Conservation (phyloP, 2,797 vertebrate species). For the Clarias laeviceps region DNA sequence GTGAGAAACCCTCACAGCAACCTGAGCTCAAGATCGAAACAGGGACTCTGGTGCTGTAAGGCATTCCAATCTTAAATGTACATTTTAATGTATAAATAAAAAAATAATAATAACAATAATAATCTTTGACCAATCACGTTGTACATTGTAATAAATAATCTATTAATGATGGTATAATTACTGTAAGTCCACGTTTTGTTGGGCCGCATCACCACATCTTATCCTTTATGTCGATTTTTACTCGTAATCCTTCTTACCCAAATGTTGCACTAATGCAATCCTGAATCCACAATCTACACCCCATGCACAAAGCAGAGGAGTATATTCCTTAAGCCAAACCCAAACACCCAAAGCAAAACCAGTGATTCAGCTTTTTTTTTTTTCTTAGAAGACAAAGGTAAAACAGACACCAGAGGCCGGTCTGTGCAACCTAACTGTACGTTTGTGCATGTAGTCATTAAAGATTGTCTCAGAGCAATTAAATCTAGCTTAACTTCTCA, state of each 20-base stretch:
- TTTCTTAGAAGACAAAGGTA: not conserved
- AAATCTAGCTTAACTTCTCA: constrained; percentile 42
- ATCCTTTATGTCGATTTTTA: not conserved
- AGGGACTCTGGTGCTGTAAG: not conserved
- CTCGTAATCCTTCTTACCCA: not conserved
- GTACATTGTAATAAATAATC: not conserved
- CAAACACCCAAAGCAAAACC: not conserved
- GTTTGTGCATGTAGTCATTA: constrained; percentile 48
- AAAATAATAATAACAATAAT: not conserved
- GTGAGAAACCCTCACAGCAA: not conserved
- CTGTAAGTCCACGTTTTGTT: not conserved
- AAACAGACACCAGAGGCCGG: constrained; percentile 40
- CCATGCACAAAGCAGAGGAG: not conserved
- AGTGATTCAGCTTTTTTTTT: not conserved
- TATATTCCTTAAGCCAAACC: not conserved
- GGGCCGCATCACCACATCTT: not conserved
- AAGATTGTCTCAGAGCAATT: constrained; percentile 52
- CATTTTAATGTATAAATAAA: not conserved
- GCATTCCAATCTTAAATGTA: not conserved
- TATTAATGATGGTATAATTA: not conserved
- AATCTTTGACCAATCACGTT: not conserved
- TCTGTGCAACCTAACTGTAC: constrained; percentile 16
- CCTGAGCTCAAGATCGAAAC: not conserved
- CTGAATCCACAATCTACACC: not conserved
- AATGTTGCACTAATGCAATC: not conserved